These are phyloP conservation scores for Rapana venosa DNA, from an alignment of 2,888 invertebrate genomes.

Conservation along the genomic window DNA sequence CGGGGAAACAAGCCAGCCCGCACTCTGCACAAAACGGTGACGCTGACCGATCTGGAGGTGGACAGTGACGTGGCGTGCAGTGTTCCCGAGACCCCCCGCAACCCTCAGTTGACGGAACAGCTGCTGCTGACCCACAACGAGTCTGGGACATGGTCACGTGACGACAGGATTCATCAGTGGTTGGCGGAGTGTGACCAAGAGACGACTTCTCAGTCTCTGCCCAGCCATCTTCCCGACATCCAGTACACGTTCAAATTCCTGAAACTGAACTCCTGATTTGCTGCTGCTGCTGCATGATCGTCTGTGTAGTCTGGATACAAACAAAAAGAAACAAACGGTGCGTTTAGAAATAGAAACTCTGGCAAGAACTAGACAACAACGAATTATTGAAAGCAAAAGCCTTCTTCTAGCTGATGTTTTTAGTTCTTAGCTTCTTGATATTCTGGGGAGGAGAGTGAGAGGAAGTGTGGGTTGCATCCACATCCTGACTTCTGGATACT, in stretches of 20 bases:
- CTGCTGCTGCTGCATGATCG: background rate
- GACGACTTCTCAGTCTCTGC: constrained; percentile 12
- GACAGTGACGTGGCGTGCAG: constrained; percentile 7
- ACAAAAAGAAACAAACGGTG: too few species aligned
- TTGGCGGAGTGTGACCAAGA: constrained; percentile 39
- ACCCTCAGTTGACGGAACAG: constrained; percentile 33
- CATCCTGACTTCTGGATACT: too few species aligned
- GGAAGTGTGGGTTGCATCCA: too few species aligned
- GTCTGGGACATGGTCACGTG: constrained; percentile 9
- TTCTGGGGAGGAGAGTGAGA: too few species aligned
- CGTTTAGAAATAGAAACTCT: too few species aligned
- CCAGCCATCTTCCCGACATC: constrained; percentile 39
- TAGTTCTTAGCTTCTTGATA: too few species aligned
- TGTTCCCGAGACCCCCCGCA: constrained; percentile 34
- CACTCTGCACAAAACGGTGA: constrained; percentile 16
- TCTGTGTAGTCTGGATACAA: too few species aligned
- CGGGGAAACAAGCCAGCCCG: constrained; percentile 14
- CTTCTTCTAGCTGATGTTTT: too few species aligned
- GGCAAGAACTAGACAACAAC: too few species aligned
- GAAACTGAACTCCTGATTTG: background rate
- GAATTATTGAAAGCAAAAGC: too few species aligned
- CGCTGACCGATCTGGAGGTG: constrained; percentile 43
- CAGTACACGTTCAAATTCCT: constrained; percentile 15
- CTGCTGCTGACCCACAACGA: constrained; percentile 11
- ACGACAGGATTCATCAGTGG: constrained; percentile 43